Conservation (phyloP, 1,140 invertebrate genomes). For the Drosophila nigromelanica region DNA sequence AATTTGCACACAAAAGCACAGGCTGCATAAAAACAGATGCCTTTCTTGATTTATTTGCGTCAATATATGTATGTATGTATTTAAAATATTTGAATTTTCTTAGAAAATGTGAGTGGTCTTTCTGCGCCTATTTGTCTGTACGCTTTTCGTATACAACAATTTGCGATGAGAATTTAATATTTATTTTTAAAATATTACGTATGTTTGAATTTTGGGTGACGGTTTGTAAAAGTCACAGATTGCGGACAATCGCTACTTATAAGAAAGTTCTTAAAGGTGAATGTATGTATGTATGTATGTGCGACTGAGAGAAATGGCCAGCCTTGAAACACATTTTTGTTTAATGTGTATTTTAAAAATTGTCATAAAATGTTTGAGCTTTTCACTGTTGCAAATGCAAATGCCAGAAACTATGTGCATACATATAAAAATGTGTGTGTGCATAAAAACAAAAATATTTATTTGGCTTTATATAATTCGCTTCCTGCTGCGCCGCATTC, state of each 20-base stretch:
- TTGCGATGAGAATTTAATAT: conserved; percentile 21
- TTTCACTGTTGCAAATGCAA: conserved; percentile 25
- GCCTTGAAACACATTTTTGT: conserved; percentile 66
- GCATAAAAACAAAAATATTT: conserved; percentile 11
- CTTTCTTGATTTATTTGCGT: no score
- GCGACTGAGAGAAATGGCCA: conserved; percentile 47
- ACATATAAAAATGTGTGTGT: no score
- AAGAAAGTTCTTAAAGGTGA: conserved; percentile 46
- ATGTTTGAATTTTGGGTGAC: conserved; percentile 19
- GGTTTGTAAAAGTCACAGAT: conserved; percentile 58
- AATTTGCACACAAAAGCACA: neutral
- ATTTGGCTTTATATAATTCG: conserved; percentile 24
- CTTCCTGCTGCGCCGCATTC: conserved; percentile 68
- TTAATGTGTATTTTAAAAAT: conserved; percentile 14
- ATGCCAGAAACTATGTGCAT: conserved; percentile 29
- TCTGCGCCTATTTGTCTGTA: conserved; percentile 4
- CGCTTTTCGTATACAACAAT: conserved; percentile 18
- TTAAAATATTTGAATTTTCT: conserved; percentile 32
- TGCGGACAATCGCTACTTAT: conserved; percentile 49
- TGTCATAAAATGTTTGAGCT: conserved; percentile 40
- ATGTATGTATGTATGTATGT: conserved; percentile 11
- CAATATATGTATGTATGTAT: no score
- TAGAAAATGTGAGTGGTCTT: conserved; percentile 56
- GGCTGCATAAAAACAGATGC: neutral
- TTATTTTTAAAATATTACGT: conserved; percentile 54